These are phyloP conservation scores for Macroglossus sobrinus DNA, from an alignment of 2,113 vertebrate species.

Conservation along the genomic window DNA sequence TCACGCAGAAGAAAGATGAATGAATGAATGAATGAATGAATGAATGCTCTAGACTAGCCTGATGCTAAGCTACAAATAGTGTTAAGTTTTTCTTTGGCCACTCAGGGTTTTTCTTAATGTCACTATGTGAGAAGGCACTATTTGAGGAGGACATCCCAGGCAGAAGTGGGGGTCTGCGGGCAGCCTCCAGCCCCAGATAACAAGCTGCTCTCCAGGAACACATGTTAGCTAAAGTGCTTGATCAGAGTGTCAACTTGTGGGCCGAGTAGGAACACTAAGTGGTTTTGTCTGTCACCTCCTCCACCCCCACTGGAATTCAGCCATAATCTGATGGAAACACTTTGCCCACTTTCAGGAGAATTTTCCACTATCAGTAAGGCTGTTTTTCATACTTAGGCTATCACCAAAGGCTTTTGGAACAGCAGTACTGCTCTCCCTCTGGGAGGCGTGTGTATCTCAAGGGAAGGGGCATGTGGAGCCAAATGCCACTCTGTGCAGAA, in stretches of 20 bases:
- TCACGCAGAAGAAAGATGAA: neutral
- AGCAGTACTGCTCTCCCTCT: neutral
- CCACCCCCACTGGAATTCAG: slow-evolving; percentile 58
- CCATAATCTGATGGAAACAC: slow-evolving; percentile 62
- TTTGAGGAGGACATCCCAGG: neutral
- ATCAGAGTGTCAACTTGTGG: slow-evolving; percentile 57
- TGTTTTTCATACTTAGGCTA: slow-evolving; percentile 63
- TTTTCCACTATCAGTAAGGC: slow-evolving; percentile 49
- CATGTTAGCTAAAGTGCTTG: slow-evolving; percentile 47
- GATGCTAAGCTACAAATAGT: neutral
- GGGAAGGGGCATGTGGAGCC: neutral
- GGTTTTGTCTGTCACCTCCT: slow-evolving; percentile 70
- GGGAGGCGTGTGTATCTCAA: neutral
- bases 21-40: neutral
- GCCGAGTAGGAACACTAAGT: slow-evolving; percentile 53
- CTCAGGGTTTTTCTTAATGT: neutral
- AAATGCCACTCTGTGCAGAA: neutral
- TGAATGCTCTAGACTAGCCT: neutral
- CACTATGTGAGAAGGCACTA: neutral
- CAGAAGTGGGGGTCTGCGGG: neutral
- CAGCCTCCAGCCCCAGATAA: slow-evolving; percentile 30
- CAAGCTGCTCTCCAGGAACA: slow-evolving; percentile 44
- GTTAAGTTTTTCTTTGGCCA: neutral
- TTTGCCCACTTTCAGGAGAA: slow-evolving; percentile 54
- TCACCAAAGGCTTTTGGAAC: slow-evolving; percentile 59